Percentiles rank a stretch among this genome's conserved stretches.
These are phyloP conservation scores for Anableps anableps DNA, from an alignment of 2,797 vertebrate species.

Conservation along the genomic window DNA sequence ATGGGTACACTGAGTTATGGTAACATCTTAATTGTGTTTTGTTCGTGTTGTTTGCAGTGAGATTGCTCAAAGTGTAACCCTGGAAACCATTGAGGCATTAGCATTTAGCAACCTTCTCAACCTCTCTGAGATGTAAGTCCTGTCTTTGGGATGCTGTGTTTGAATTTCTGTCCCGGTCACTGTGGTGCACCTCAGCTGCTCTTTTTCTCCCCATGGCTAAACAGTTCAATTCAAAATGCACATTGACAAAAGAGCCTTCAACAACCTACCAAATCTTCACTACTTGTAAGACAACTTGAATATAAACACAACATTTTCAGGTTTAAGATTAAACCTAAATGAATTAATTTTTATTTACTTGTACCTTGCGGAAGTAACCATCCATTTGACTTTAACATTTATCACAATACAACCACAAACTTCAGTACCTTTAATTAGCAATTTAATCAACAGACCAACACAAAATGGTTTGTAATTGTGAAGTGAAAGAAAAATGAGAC, in stretches of 20 bases:
- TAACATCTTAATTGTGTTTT: neutral
- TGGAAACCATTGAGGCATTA: conserved; percentile 85
- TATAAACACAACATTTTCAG: neutral
- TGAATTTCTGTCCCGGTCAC: neutral
- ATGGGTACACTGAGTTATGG: neutral
- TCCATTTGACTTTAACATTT: neutral
- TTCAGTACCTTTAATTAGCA: neutral
- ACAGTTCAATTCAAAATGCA: conserved; percentile 87
- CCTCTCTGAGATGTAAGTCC: conserved; percentile 89
- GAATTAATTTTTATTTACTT: neutral
- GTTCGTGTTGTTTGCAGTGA: conserved; percentile 74
- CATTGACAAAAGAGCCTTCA: conserved; percentile 82
- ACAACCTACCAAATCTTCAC: conserved; percentile 86
- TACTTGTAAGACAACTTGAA: conserved; percentile 82
- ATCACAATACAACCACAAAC: neutral
- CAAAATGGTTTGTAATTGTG: neutral
- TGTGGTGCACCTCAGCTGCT: neutral
- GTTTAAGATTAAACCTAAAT: neutral
- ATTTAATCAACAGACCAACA: neutral
- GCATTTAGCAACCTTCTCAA: conserved; percentile 87
- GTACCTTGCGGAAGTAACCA: too few relatives aligned
- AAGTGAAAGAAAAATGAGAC: neutral
- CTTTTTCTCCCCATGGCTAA: neutral
- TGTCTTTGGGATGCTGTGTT: neutral
- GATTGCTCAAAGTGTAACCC: conserved; percentile 86